phyloP scores from a whole-genome alignment of 2,797 vertebrate species.

The Myotis planiceps region DNA sequence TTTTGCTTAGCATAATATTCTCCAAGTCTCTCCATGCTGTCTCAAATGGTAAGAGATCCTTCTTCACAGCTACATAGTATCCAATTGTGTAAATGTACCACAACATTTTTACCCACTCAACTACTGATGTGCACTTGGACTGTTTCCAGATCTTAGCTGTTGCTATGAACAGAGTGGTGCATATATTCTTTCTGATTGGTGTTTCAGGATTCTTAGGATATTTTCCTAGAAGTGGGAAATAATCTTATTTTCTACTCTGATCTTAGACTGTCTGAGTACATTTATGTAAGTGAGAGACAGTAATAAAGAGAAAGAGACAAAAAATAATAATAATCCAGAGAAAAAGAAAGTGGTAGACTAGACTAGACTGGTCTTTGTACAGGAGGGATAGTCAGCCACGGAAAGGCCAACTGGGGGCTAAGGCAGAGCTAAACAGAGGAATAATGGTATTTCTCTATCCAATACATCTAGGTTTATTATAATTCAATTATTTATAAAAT shows the following conservation, averaged over 20 bases:
- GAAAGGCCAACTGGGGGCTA: not conserved
- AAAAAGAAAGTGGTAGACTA: not conserved
- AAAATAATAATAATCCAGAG: not conserved
- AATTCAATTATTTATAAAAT: conserved; percentile 27
- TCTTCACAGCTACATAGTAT: too few relatives aligned
- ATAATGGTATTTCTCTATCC: not conserved
- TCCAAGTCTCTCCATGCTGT: too few relatives aligned
- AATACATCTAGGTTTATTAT: not conserved
- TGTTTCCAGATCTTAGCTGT: too few relatives aligned
- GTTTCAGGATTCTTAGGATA: too few relatives aligned
- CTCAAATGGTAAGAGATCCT: too few relatives aligned
- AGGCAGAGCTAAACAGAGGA: not conserved
- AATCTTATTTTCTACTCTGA: conserved; percentile 4
- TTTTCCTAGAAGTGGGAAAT: not conserved
- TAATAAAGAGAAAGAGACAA: not conserved
- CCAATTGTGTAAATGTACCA: too few relatives aligned
- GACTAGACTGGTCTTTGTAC: not conserved
- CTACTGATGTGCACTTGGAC: too few relatives aligned
- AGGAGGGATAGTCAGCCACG: not conserved
- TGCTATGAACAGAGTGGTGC: too few relatives aligned
- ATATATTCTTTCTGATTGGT: too few relatives aligned
- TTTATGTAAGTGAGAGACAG: not conserved
- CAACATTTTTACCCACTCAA: too few relatives aligned
- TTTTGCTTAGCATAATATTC: too few relatives aligned
- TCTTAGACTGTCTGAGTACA: not conserved